Conservation (phyloP, 2,888 invertebrate species). For the Anorthoa munda region DNA sequence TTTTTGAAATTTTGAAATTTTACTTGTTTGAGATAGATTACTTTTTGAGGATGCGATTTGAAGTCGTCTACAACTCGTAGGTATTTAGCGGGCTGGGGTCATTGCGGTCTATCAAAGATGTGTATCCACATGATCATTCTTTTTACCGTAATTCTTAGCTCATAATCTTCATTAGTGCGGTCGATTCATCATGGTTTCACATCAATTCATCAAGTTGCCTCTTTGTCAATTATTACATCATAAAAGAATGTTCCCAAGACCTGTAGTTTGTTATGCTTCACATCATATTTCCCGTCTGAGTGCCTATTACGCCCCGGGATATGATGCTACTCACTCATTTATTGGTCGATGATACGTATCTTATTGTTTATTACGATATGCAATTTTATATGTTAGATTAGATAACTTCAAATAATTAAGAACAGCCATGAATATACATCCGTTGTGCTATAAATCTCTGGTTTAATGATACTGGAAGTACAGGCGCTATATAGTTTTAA, state of each 20-base stretch:
- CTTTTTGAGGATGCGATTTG: neutral
- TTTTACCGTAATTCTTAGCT: constrained; percentile 52
- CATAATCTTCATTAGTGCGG: constrained; percentile 73
- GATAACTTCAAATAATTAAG: constrained; percentile 62
- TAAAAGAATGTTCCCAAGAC: constrained; percentile 84
- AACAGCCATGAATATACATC: constrained; percentile 36
- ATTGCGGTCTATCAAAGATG: constrained; percentile 33
- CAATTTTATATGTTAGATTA: constrained; percentile 59
- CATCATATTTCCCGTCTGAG: constrained; percentile 76
- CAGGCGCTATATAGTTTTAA: constrained; percentile 30
- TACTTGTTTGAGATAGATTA: too few relatives aligned
- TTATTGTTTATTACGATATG: constrained; percentile 74
- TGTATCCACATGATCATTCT: constrained; percentile 42
- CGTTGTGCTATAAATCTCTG: constrained; percentile 50
- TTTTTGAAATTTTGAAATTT: too few relatives aligned
- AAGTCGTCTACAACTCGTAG: constrained; percentile 20
- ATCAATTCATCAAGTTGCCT: constrained; percentile 78
- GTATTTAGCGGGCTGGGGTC: constrained; percentile 35
- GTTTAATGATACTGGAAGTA: constrained; percentile 51
- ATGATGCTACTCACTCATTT: constrained; percentile 74
- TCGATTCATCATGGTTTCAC: constrained; percentile 79
- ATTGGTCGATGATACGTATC: constrained; percentile 74
- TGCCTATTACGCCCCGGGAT: constrained; percentile 77
- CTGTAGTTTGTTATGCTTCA: constrained; percentile 77
- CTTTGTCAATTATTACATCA: constrained; percentile 82